Base-by-base conservation (phyloP, 2,888 invertebrate genomes). In the Diploptera punctata region DNA sequence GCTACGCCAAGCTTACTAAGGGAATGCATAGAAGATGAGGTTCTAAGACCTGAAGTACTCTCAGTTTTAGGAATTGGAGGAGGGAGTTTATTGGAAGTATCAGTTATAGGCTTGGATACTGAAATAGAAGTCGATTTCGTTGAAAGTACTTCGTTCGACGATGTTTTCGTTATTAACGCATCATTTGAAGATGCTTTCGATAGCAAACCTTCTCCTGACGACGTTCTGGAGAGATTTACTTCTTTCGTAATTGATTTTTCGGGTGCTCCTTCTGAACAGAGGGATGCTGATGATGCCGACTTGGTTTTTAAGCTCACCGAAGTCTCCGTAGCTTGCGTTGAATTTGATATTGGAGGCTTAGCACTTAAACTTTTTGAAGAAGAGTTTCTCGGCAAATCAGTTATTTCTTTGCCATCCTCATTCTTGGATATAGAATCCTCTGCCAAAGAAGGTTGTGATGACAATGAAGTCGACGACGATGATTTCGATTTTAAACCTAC, bases 41-140 rank as follows among this genome's bases (percentile, higher is more conserved):
- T 0, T 49, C 72, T 72, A 16, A 70, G 43, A n/a, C n/a, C 13
- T 24, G 31, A 38, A 19, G 24, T n/a, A 18, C 67, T 49, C 70
- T 86, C 86, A 19, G 80, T 18, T 79, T 86, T 86, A 21, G 86
- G 86, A 62, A 84, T 83, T 78, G 84, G 86, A 2, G 87, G 86
- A 54, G 86, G 86, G 3, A 71, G 62, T 69, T 73, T 67, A 54
- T 68, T 29, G 33, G 44, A 49, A 67, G 69, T 43, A 19, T 7
- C 9, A 9, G 33, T 33, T 33, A 33, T 33, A 7, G 24, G 24
- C 24, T 52, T 52, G 31, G 29, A 1, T 16, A 4, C 0, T n/a
- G 29, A 5, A 5, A 4, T 9, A 16, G 47, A 16, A n/a, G 10
- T 2, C 5, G 65, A 9, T 29, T 65, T 65, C 9, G 26, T 7